A percentile compares a stretch with the other conserved stretches of the same genome.
phyloP scores from a whole-genome alignment of 1,140 invertebrate genomes.

The Heliconius hewitsoni region DNA sequence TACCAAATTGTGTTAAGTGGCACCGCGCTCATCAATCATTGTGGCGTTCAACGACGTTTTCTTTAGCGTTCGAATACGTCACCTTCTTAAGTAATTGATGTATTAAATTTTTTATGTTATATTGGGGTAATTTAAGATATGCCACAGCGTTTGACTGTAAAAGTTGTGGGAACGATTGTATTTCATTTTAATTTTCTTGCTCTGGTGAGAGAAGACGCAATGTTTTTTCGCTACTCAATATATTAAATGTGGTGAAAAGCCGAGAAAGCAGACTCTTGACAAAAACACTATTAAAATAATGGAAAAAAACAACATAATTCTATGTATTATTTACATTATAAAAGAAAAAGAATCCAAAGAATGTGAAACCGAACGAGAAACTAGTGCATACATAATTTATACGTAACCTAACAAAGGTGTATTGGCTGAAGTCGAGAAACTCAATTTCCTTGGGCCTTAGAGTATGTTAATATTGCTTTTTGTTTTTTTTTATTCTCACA shows the following conservation, averaged over 20 bases:
- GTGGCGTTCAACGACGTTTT: conserved; percentile 14
- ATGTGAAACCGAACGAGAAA: background rate
- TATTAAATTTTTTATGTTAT: background rate
- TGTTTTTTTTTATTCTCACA: no score
- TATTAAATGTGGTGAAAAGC: no score
- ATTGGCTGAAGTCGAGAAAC: background rate
- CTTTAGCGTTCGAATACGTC: conserved; percentile 7
- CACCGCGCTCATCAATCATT: conserved; percentile 17
- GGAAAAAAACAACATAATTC: no score
- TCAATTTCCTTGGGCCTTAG: background rate
- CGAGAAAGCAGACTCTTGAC: no score
- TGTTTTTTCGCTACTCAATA: no score
- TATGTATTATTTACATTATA: no score
- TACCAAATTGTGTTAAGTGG: conserved; percentile 10
- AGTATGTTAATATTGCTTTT: background rate
- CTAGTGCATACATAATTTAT: conserved; percentile 4
- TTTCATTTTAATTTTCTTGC: no score
- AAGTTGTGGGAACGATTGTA: no score
- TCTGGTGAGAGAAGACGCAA: no score
- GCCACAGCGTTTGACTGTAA: no score
- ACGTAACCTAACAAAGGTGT: background rate
- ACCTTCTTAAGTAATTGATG: background rate
- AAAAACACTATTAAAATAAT: no score
- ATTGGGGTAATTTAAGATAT: no score
- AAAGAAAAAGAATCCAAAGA: background rate